Base-by-base conservation (phyloP, 2,888 invertebrate species). In the Dilophus febrilis region DNA sequence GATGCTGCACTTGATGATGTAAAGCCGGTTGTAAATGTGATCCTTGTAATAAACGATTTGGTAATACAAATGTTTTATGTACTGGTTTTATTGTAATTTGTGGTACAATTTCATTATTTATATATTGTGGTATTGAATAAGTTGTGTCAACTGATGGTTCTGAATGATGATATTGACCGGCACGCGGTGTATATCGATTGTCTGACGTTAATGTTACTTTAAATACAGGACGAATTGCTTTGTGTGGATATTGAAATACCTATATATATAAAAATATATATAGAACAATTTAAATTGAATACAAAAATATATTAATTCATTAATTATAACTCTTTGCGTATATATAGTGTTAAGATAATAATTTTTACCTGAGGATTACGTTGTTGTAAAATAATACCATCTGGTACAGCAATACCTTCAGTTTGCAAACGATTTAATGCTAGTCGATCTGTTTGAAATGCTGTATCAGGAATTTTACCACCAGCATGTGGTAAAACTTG, bases 381-480 rank as follows among this genome's bases (percentile, higher is more conserved):
- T 42, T 65, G 64, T 43, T 72, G 68, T 7, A 72, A 57, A 37
- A 71, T 52, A 28, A 70, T 57, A 7, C 74, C 74, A 52, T 74
- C 72, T 4, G 72, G 70, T 28, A 71, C 58, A 2, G 70, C 62
- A 31, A 74, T 69, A 16, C 74, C 74, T 48, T 72, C 70, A 49
- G 72, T 71, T 53, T 74, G 72, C 32, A 74, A 53, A 33, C 68
- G 66, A 53, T 74, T 74, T 28, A 74, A 53, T 31, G 67, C 66
- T 35, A 74, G 53, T 11, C 74, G 65, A 53, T 73, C 72, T 1
- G 68, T 64, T 45, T 66, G 61, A 47, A 74, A 74, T 7, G 74
- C 74, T 32, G 70, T 68, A 42, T 72, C 73, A 0, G 74, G 74
- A 46, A 74, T 72, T 53, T 72, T 72, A 2, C 74, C 74, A 29